Evolutionary conservation across 1,140 invertebrate species (phyloP).

Genomic region (Parasteatoda tepidariorum): DNA sequence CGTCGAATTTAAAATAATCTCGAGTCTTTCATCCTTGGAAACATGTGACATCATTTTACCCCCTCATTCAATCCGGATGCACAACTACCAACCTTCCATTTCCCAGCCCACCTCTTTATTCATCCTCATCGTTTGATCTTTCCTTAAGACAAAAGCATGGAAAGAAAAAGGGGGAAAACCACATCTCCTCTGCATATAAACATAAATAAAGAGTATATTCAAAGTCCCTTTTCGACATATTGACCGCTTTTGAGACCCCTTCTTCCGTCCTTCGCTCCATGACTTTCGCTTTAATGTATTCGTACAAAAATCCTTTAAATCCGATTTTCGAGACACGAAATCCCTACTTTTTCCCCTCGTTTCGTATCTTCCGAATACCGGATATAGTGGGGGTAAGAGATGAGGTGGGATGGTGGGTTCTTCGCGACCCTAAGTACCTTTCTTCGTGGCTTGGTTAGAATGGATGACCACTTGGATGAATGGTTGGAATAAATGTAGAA

Average conservation of each 20-base stretch:
- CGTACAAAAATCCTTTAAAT: constrained; percentile 53
- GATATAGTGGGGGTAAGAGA: not conserved
- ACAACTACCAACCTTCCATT: too few species aligned
- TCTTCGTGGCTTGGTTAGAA: not conserved
- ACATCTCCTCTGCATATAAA: constrained; percentile 15
- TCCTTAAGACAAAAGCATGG: too few species aligned
- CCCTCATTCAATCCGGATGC: too few species aligned
- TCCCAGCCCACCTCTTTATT: too few species aligned
- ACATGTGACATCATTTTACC: too few species aligned
- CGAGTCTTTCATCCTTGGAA: too few species aligned
- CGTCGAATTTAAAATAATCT: too few species aligned
- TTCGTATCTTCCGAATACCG: not conserved
- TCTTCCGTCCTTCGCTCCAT: not conserved
- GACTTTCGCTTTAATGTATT: constrained; percentile 41
- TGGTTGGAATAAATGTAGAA: constrained; percentile 11
- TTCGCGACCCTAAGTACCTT: not conserved
- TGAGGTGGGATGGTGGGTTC: not conserved
- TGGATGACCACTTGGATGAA: not conserved
- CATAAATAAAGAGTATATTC: constrained; percentile 30
- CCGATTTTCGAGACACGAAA: constrained; percentile 30
- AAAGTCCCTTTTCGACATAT: constrained; percentile 10
- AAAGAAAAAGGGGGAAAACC: not conserved
- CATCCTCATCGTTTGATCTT: too few species aligned
- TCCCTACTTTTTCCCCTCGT: not conserved
- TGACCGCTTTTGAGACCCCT: constrained; percentile 8